phyloP scores from a whole-genome alignment of 2,888 invertebrate species.

The Cryptocheilus praepositus region DNA sequence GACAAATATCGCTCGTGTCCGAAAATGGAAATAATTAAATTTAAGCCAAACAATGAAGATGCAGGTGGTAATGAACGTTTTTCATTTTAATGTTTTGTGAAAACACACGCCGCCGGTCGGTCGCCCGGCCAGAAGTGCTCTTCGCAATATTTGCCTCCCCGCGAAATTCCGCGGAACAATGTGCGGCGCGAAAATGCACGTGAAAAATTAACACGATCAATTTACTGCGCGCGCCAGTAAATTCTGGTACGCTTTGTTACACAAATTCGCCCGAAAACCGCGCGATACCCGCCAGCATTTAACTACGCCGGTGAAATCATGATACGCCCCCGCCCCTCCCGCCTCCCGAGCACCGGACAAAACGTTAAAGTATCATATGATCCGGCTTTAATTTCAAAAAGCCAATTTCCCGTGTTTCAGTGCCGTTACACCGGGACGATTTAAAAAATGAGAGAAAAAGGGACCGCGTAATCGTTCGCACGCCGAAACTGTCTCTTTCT shows the following conservation, averaged over 20 bases:
- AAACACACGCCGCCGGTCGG: conserved; percentile 29
- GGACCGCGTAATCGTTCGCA: neutral
- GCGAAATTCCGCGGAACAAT: conserved; percentile 54
- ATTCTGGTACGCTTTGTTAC: conserved; percentile 56
- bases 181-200: conserved; percentile 53
- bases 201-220: conserved; percentile 58
- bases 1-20: conserved; percentile 47
- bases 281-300: conserved; percentile 47
- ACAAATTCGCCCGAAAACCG: conserved; percentile 49
- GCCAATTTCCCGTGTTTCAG: neutral
- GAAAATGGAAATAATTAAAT: conserved; percentile 55
- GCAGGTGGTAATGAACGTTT: conserved; percentile 49
- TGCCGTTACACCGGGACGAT: too few relatives aligned
- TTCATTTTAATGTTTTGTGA: conserved; percentile 55
- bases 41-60: conserved; percentile 31
- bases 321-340: conserved; percentile 24
- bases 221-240: conserved; percentile 51
- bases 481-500: conserved; percentile 9
- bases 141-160: conserved; percentile 48
- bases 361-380: conserved; percentile 36
- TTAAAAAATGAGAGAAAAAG: too few relatives aligned
- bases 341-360: conserved; percentile 12
- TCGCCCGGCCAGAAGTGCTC: conserved; percentile 37
- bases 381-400: conserved; percentile 35
- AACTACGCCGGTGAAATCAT: conserved; percentile 50